Evolutionary conservation across 2,113 vertebrate species (phyloP).

Genomic region (Anarrhichthys ocellatus): DNA sequence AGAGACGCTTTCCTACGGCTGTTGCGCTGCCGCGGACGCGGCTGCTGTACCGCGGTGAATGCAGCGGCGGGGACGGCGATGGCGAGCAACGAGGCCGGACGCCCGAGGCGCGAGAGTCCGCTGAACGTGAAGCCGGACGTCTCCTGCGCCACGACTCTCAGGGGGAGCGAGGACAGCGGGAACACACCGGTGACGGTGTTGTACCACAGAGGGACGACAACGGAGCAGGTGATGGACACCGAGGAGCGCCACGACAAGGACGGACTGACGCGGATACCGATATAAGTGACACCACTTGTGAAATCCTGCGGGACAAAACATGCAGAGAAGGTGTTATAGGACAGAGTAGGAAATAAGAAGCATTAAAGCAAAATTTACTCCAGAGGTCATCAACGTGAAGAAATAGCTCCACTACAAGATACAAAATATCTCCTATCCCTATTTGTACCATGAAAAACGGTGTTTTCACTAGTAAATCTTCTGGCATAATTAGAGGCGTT

Average conservation of each 20-base stretch:
- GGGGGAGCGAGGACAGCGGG: conserved; percentile 71
- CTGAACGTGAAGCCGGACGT: conserved; percentile 24
- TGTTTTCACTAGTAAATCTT: background rate
- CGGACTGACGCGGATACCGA: conserved; percentile 59
- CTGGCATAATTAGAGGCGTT: too few relatives aligned
- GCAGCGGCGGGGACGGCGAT: conserved; percentile 61
- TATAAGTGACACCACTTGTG: background rate
- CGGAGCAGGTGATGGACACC: conserved; percentile 51
- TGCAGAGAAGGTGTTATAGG: background rate
- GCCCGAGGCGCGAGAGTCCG: conserved; percentile 44
- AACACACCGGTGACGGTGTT: conserved; percentile 63
- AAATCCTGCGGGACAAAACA: background rate
- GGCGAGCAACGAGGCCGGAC: conserved; percentile 54
- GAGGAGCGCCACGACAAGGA: conserved; percentile 40
- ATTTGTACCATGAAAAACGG: background rate
- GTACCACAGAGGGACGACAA: conserved; percentile 37
- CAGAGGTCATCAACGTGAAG: background rate
- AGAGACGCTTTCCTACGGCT: conserved; percentile 76
- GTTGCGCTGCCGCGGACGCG: conserved; percentile 57
- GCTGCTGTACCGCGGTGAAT: conserved; percentile 55
- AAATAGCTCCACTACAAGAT: background rate
- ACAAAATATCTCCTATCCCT: background rate
- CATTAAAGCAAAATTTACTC: background rate
- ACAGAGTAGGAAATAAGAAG: background rate
- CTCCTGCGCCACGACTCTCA: conserved; percentile 30